Conservation (phyloP, 1,140 invertebrate species). For the Drepana arcuata region DNA sequence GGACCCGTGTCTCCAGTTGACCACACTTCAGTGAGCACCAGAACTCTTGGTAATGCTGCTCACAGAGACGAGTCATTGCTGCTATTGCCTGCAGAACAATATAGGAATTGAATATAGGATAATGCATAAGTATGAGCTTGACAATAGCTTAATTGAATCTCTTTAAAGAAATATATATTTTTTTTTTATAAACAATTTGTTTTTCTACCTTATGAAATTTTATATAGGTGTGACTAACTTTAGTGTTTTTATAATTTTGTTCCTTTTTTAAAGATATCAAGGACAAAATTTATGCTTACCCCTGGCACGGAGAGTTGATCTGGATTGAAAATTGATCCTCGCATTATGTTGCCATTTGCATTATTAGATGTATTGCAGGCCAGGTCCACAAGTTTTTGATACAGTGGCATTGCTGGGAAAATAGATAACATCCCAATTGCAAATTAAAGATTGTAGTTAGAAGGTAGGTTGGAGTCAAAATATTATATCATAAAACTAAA, state of each 20-base stretch:
- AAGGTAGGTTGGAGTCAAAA: neutral
- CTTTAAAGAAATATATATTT: no score
- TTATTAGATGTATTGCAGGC: conserved; percentile 65
- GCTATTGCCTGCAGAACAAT: conserved; percentile 42
- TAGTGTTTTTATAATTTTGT: no score
- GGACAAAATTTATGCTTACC: conserved; percentile 46
- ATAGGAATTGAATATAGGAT: no score
- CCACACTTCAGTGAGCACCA: conserved; percentile 62
- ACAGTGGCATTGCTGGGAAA: conserved; percentile 68
- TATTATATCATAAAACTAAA: neutral
- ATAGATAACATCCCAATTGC: neutral
- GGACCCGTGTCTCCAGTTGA: conserved; percentile 54
- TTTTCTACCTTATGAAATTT: no score
- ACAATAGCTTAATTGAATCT: no score
- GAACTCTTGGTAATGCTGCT: conserved; percentile 62
- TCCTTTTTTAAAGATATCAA: no score
- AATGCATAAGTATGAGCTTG: no score
- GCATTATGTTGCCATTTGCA: conserved; percentile 34
- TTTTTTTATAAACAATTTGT: no score
- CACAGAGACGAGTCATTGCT: conserved; percentile 54
- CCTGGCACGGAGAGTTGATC: conserved; percentile 50
- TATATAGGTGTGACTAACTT: no score
- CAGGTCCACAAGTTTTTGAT: conserved; percentile 75
- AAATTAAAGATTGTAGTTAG: neutral
- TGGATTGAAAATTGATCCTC: conserved; percentile 56